phyloP scores from a whole-genome alignment of 2,797 vertebrate genomes.

The Lophura swinhoii region DNA sequence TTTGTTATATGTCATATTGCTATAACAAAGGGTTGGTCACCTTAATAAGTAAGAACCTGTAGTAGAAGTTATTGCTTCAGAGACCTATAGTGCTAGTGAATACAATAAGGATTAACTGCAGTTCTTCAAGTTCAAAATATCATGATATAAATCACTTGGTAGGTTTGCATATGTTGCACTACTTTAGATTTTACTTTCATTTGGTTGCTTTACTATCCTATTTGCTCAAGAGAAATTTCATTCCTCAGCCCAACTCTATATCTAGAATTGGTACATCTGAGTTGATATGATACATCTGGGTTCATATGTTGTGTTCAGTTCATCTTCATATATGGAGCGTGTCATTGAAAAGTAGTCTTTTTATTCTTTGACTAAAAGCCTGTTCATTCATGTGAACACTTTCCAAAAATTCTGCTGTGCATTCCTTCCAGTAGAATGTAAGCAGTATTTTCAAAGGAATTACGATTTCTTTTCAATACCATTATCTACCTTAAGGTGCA shows the following conservation, averaged over 20 bases:
- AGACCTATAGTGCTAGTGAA: not conserved
- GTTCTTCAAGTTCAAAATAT: not conserved
- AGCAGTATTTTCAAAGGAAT: not conserved
- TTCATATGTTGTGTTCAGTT: not conserved
- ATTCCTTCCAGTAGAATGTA: not conserved
- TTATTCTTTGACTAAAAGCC: not conserved
- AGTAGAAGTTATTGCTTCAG: not conserved
- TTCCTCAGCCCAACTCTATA: fast-evolving
- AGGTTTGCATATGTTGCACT: not conserved
- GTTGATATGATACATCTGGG: not conserved
- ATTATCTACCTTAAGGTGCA: not conserved
- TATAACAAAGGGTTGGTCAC: not conserved
- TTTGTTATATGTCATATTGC: not conserved
- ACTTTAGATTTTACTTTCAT: not conserved
- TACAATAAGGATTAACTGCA: not conserved
- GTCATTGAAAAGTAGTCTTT: not conserved
- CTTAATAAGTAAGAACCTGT: not conserved
- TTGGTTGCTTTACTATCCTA: not conserved
- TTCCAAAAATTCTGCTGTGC: not conserved
- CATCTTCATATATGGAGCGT: fast-evolving
- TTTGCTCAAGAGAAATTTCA: not conserved
- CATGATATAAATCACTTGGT: not conserved
- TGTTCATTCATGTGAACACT: not conserved
- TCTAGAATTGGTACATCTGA: not conserved
- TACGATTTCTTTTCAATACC: not conserved